phyloP scores from a whole-genome alignment of 2,888 invertebrate genomes.

The Parnassius glacialis region DNA sequence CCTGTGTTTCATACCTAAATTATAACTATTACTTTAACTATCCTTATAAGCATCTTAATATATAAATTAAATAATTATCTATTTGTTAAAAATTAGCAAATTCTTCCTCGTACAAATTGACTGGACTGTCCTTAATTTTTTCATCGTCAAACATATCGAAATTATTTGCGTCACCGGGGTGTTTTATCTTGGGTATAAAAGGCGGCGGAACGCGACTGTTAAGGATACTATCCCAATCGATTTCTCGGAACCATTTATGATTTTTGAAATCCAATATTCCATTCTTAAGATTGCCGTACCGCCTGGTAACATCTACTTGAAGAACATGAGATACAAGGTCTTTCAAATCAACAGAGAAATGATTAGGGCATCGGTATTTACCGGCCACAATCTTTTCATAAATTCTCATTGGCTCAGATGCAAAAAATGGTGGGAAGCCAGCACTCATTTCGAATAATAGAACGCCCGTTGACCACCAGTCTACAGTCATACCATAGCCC shows the following conservation, averaged over 20 bases:
- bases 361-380: conserved; percentile 90
- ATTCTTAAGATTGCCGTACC: conserved; percentile 93
- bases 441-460: conserved; percentile 94
- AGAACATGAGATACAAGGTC: conserved; percentile 90
- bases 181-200: conserved; percentile 81
- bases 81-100: conserved; percentile 85
- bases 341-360: conserved; percentile 89
- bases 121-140: conserved; percentile 71
- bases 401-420: conserved; percentile 95
- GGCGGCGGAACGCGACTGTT: conserved; percentile 86
- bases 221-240: conserved; percentile 93
- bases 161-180: conserved; percentile 85
- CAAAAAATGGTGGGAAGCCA: conserved; percentile 96
- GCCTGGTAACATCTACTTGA: conserved; percentile 78
- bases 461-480: conserved; percentile 97
- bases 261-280: conserved; percentile 95
- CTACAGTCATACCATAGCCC: conserved; percentile 95
- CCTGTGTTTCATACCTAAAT: conserved; percentile 30
- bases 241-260: conserved; percentile 93
- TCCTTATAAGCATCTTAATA: conserved; percentile 9
- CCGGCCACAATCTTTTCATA: conserved; percentile 97
- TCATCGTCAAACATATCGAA: conserved; percentile 84
- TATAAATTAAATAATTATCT: conserved; percentile 2
- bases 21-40: conserved; percentile 32
- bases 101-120: conserved; percentile 82